Percentiles rank a stretch among this genome's conserved stretches.
Evolutionary conservation across 2,113 vertebrate species (phyloP).

Genomic region (Chloebia gouldiae): DNA sequence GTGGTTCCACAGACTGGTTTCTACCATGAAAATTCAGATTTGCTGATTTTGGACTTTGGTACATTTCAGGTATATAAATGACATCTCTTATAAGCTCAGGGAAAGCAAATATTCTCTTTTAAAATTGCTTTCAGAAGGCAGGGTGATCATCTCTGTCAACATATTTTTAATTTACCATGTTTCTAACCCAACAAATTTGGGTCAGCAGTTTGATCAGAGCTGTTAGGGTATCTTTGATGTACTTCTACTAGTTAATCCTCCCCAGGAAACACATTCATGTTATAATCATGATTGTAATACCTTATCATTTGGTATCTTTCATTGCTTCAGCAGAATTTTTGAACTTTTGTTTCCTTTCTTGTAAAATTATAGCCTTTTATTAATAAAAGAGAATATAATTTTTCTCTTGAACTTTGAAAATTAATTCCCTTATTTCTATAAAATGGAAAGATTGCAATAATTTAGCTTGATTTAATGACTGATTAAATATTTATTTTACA

Average conservation of each 20-base stretch:
- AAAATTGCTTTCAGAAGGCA: not conserved
- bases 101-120: not conserved
- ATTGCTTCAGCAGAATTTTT: not conserved
- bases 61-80: slow-evolving; percentile 82
- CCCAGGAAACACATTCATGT: not conserved
- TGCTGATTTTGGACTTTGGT: slow-evolving; percentile 94
- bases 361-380: not conserved
- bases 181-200: not conserved
- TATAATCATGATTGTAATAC: not conserved
- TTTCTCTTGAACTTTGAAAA: not conserved
- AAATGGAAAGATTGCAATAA: not conserved
- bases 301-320: not conserved
- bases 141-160: not conserved
- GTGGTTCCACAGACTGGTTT: slow-evolving; percentile 89
- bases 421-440: not conserved
- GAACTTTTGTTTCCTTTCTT: not conserved
- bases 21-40: slow-evolving; percentile 77
- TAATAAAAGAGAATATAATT: not conserved
- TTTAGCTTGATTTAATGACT: not conserved
- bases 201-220: not conserved
- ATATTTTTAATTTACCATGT: not conserved
- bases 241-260: not conserved
- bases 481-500: not conserved
- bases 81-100: not conserved
- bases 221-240: not conserved